These are phyloP conservation scores for Hydroisotoma schaefferi DNA, from an alignment of 2,888 invertebrate species.

Conservation along the genomic window DNA sequence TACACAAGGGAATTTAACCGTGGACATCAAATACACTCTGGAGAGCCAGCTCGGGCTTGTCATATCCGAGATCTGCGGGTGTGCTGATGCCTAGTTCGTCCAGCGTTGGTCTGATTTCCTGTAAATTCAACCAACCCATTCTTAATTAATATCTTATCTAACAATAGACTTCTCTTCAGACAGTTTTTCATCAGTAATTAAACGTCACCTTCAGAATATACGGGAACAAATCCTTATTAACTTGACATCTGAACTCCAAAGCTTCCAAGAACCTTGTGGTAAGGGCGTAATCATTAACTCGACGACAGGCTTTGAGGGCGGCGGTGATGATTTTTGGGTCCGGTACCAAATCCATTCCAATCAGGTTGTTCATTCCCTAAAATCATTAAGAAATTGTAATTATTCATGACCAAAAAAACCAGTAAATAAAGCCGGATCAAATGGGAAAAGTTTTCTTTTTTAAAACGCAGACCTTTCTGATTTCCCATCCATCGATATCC, in stretches of 20 bases:
- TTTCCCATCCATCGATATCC: constrained; percentile 92
- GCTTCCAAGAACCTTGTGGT: constrained; percentile 90
- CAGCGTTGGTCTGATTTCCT: constrained; percentile 88
- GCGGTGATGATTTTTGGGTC: constrained; percentile 85
- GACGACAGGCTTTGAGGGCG: constrained; percentile 83
- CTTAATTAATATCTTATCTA: not conserved
- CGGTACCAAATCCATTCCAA: constrained; percentile 87
- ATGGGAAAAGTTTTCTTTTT: not conserved
- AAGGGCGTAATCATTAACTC: constrained; percentile 89
- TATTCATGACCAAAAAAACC: too few relatives aligned
- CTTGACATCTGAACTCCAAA: constrained; percentile 77
- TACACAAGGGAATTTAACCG: constrained; percentile 18
- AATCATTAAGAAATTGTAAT: not conserved
- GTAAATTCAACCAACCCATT: constrained; percentile 9
- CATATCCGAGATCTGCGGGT: constrained; percentile 92
- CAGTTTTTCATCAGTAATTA: not conserved
- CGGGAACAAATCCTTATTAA: constrained; percentile 71
- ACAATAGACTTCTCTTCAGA: not conserved
- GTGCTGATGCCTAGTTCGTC: constrained; percentile 90
- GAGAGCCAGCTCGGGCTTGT: constrained; percentile 91
- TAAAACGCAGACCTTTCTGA: constrained; percentile 63
- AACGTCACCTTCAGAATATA: constrained; percentile 64
- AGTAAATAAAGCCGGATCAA: too few relatives aligned
- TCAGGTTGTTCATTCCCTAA: constrained; percentile 76
- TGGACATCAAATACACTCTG: constrained; percentile 49